A percentile compares a stretch with the other conserved stretches of the same genome.
phyloP scores from a whole-genome alignment of 2,888 invertebrate genomes.

The Catocala nupta region DNA sequence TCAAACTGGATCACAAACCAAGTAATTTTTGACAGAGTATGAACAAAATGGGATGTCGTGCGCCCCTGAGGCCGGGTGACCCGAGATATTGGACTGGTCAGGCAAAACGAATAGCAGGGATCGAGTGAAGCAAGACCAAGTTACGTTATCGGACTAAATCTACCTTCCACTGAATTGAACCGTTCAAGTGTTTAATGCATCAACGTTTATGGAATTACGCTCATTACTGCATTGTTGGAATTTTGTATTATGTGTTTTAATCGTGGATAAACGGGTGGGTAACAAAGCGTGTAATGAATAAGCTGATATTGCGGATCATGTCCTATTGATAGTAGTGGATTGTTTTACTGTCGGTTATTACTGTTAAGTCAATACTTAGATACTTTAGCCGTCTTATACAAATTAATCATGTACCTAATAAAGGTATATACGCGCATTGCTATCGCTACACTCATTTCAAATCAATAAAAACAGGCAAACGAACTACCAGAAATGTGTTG shows the following conservation, averaged over 20 bases:
- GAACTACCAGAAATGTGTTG: too few relatives aligned
- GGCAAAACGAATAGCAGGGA: conserved; percentile 64
- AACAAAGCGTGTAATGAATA: background rate
- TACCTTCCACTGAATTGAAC: conserved; percentile 49
- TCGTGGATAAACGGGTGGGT: background rate
- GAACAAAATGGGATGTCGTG: conserved; percentile 71
- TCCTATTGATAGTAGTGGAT: too few relatives aligned
- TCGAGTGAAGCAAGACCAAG: conserved; percentile 51
- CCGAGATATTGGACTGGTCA: conserved; percentile 70
- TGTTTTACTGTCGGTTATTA: too few relatives aligned
- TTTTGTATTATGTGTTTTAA: conserved; percentile 25
- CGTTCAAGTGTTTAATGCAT: conserved; percentile 42
- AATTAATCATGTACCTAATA: too few relatives aligned
- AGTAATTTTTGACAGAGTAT: conserved; percentile 75
- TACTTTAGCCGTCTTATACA: too few relatives aligned
- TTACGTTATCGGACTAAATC: conserved; percentile 55
- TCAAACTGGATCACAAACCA: conserved; percentile 64
- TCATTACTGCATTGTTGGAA: conserved; percentile 17
- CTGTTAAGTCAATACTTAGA: too few relatives aligned
- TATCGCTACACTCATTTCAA: too few relatives aligned
- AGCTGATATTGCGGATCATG: too few relatives aligned
- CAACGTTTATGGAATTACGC: conserved; percentile 35
- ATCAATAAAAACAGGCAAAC: too few relatives aligned
- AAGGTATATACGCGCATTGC: too few relatives aligned
- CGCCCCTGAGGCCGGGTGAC: conserved; percentile 69